Conservation (phyloP, 2,797 vertebrate genomes). For the Peromyscus eremicus region DNA sequence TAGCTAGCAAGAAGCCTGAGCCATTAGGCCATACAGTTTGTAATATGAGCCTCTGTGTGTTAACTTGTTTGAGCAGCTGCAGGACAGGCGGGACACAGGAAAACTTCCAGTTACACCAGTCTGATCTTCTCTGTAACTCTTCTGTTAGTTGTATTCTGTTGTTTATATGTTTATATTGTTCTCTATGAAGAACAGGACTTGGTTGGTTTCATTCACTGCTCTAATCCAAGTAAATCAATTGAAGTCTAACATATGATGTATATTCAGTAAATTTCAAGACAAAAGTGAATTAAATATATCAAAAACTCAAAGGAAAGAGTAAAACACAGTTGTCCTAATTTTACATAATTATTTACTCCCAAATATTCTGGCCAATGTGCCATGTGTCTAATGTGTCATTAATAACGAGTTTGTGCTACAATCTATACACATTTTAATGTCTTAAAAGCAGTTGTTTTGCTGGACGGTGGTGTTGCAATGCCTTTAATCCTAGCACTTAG, state of each 20-base stretch:
- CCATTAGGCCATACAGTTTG: too few relatives aligned
- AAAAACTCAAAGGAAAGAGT: not conserved
- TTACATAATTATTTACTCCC: not conserved
- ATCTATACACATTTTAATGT: not conserved
- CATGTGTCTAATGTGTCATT: not conserved
- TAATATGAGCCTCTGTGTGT: too few relatives aligned
- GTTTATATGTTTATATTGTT: not conserved
- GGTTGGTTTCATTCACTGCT: not conserved
- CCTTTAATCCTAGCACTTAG: too few relatives aligned
- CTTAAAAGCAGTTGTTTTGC: not conserved
- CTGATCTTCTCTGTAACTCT: not conserved
- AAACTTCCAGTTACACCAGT: not conserved
- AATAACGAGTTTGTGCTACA: not conserved
- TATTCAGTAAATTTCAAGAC: conserved; percentile 35
- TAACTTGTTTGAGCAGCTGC: too few relatives aligned
- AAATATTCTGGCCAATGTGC: not conserved
- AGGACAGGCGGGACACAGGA: too few relatives aligned
- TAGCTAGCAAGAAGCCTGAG: too few relatives aligned
- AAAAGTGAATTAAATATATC: not conserved
- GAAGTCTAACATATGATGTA: not conserved
- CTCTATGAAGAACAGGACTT: not conserved
- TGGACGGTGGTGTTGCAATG: too few relatives aligned
- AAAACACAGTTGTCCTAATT: conserved; percentile 1
- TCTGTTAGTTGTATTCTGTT: not conserved
- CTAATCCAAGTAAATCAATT: not conserved